Base-by-base conservation (phyloP, 2,888 invertebrate genomes). In the Acronicta aceris region DNA sequence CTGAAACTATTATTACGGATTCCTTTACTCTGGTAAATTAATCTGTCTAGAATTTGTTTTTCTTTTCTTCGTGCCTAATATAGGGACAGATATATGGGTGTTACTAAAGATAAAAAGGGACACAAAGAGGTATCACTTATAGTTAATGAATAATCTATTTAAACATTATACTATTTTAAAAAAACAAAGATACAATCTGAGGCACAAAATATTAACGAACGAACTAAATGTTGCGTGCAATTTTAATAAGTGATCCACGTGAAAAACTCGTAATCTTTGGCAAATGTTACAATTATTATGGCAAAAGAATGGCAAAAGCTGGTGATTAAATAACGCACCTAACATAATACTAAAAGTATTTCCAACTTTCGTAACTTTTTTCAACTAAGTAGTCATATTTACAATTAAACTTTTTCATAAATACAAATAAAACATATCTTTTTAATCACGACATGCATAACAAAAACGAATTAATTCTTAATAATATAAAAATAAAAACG, bases 201-300 rank as follows among this genome's bases (percentile, higher is more conserved):
- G 71, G 46, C 52, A 61, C 56, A 52, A 51, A 63, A 61, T 15
- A 57, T 52, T 2, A 42, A 55, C 5, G 33, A 42, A 57, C 27
- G 27, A 52, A 64, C 49, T 9, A 55, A 57, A 57, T 36, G n/a
- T 54, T 27, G 46, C 27, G 17, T 60, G 51, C 46, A 27, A 49
- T 51, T 51, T 60, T 12, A 61, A 59, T 38, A 55, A 30, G 55
- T 46, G 42, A 58, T 60, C 53, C 48, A 59, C 54, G 59, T 43
- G 33, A 15, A 6, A 56, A 52, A 45, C 48, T 54, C 36, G 45
- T 59, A 38, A 36, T 76, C 67, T 74, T 76, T 76, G 65, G 76
- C 50, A 66, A 46, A 50, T 46, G 53, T 52, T 55, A 59, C 46
- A 54, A 21, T 50, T 40, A 67, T 62, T 60, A 75, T 74, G 74